phyloP scores from a whole-genome alignment of 2,888 invertebrate species.

The Lasioglossum leucozonium region DNA sequence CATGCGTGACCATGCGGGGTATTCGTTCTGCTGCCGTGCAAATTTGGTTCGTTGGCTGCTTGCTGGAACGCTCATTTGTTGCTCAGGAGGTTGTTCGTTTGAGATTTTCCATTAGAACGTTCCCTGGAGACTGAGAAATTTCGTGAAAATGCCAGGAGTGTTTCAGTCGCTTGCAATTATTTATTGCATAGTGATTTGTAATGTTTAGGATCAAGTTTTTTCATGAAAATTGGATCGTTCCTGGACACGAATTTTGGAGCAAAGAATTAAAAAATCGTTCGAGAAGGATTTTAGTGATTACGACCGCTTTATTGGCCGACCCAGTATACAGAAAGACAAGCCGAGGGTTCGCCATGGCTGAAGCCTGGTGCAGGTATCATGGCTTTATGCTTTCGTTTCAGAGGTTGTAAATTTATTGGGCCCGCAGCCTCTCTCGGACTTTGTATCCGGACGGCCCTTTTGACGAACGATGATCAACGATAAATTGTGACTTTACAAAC shows the following conservation, averaged over 20 bases:
- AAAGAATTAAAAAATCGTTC: not conserved
- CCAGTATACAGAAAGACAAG: slow-evolving; percentile 25
- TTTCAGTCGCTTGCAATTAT: too few species aligned
- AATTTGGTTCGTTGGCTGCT: not conserved
- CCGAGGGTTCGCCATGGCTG: not conserved
- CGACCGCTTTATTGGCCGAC: not conserved
- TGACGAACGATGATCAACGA: slow-evolving; percentile 81
- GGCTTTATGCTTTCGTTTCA: slow-evolving; percentile 77
- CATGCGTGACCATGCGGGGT: not conserved
- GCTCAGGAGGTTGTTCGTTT: not conserved
- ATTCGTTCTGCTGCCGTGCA: not conserved
- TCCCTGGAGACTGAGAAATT: not conserved
- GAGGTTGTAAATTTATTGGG: slow-evolving; percentile 80
- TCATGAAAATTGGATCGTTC: not conserved
- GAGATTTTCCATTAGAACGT: not conserved
- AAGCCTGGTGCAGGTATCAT: slow-evolving; percentile 37
- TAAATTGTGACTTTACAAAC: slow-evolving; percentile 82
- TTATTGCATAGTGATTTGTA: too few species aligned
- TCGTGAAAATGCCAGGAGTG: not conserved
- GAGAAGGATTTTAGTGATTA: not conserved
- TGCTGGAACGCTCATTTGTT: not conserved
- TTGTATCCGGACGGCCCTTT: slow-evolving; percentile 76
- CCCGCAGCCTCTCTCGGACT: slow-evolving; percentile 72
- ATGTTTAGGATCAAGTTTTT: not conserved
- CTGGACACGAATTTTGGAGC: not conserved